phyloP scores from a whole-genome alignment of 2,113 vertebrate genomes.

The Pedionomus torquatus region DNA sequence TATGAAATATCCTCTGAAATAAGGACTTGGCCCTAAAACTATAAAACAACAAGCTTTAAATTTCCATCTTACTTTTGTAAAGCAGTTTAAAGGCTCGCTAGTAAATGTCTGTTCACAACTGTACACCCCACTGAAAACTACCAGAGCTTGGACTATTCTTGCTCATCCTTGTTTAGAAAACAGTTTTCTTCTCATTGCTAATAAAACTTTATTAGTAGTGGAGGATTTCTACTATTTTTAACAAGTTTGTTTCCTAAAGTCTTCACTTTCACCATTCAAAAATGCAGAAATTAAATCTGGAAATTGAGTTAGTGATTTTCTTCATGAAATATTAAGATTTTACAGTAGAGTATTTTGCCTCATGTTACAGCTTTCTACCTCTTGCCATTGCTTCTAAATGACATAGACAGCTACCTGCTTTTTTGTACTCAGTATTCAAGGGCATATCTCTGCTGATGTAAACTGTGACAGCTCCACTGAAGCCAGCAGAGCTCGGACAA shows the following conservation, averaged over 20 bases:
- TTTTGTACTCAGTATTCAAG: neutral
- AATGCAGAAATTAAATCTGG: neutral
- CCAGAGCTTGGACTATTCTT: neutral
- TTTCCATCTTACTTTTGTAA: neutral
- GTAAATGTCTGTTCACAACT: neutral
- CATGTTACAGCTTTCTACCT: neutral
- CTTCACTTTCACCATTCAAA: neutral
- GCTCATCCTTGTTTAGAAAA: neutral
- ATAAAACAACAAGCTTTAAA: neutral
- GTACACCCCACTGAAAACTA: neutral
- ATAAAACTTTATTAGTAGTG: neutral
- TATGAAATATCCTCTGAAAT: neutral
- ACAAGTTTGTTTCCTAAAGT: neutral
- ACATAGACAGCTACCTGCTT: neutral
- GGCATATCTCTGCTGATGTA: neutral
- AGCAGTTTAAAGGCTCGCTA: neutral
- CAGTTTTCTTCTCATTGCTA: neutral
- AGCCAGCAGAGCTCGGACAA: neutral
- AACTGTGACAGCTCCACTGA: neutral
- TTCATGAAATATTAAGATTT: neutral
- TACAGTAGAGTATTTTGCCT: neutral
- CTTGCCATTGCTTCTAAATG: neutral
- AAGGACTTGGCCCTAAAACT: neutral
- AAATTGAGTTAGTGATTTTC: neutral
- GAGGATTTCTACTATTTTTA: neutral